phyloP scores from a whole-genome alignment of 1,140 invertebrate species.

The Paramacrobiotus metropolitanus region DNA sequence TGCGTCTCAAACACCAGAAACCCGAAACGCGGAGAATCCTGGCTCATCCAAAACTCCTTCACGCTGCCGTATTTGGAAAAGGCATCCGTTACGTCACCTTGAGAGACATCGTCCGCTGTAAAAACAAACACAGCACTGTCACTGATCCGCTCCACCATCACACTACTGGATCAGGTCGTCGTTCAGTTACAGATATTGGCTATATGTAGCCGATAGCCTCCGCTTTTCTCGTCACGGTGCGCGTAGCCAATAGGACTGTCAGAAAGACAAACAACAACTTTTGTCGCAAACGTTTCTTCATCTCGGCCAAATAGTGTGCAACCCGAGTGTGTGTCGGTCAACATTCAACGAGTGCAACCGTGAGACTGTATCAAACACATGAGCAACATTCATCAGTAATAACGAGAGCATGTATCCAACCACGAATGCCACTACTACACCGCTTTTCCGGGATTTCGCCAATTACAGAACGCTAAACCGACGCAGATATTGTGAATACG shows the following conservation, averaged over 20 bases:
- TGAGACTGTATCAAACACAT: too few species aligned
- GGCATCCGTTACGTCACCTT: background rate
- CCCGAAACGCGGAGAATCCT: background rate
- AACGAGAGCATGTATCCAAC: too few species aligned
- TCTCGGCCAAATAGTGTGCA: too few species aligned
- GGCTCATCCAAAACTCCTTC: constrained; percentile 4
- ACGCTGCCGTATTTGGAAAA: background rate
- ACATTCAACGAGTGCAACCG: too few species aligned
- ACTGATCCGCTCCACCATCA: background rate
- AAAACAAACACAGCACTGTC: background rate
- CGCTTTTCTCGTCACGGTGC: background rate
- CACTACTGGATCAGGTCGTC: background rate
- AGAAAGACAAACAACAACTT: background rate
- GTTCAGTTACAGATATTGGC: background rate
- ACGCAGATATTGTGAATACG: too few species aligned
- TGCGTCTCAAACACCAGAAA: background rate
- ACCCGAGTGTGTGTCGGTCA: too few species aligned
- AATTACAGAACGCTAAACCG: too few species aligned
- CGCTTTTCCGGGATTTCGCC: too few species aligned
- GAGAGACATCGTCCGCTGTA: background rate
- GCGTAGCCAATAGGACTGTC: background rate
- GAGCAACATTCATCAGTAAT: too few species aligned
- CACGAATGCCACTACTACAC: too few species aligned
- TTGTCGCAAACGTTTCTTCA: too few species aligned
- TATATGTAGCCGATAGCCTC: background rate